Percentiles rank a stretch among this genome's conserved stretches.
Conservation (phyloP, 2,888 invertebrate genomes). For the Leptopilina syphax region DNA sequence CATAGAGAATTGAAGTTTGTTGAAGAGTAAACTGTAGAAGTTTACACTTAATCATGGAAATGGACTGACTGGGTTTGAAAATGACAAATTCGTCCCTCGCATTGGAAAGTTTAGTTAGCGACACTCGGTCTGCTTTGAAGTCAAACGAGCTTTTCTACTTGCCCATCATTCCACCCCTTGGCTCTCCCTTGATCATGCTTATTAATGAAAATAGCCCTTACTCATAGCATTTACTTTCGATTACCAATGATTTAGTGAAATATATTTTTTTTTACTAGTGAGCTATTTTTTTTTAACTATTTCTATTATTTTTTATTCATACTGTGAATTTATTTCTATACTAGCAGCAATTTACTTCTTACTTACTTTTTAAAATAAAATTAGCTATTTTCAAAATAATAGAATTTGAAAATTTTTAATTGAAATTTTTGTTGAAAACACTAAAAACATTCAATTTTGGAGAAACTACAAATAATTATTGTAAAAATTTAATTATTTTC, state of each 20-base stretch:
- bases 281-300: not conserved
- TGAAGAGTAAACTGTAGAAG: conserved; percentile 59
- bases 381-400: too few relatives aligned
- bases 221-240: conserved; percentile 21
- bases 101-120: conserved; percentile 73
- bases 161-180: conserved; percentile 46
- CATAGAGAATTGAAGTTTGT: conserved; percentile 1
- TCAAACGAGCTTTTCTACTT: conserved; percentile 64
- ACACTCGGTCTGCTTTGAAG: conserved; percentile 73
- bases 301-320: not conserved
- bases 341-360: too few relatives aligned
- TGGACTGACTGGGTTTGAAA: conserved; percentile 74
- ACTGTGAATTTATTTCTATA: too few relatives aligned
- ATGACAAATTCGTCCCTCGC: conserved; percentile 66
- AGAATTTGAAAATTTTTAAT: too few relatives aligned
- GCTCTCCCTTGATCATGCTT: conserved; percentile 69
- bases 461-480: too few relatives aligned
- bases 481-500: too few relatives aligned
- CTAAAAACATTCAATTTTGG: too few relatives aligned
- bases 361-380: too few relatives aligned
- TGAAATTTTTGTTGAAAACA: too few relatives aligned
- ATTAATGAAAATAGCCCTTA: conserved; percentile 59
- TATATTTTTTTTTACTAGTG: not conserved
- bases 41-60: conserved; percentile 76
- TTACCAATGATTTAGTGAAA: conserved; percentile 26